A percentile compares a stretch with the other conserved stretches of the same genome.
Conservation (phyloP, 2,888 invertebrate genomes). For the Phengaris alcon region DNA sequence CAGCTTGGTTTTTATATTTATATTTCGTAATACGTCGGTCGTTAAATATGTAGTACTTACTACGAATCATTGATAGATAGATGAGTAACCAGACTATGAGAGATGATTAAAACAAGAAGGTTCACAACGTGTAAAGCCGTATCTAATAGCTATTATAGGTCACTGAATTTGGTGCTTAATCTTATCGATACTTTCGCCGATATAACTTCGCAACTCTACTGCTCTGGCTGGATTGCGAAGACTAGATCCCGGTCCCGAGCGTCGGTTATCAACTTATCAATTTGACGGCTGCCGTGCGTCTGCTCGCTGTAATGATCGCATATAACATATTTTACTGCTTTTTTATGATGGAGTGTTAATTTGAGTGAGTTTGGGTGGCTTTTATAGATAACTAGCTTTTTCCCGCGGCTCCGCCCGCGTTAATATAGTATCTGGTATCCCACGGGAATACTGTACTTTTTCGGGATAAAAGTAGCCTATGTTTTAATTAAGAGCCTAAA, state of each 20-base stretch:
- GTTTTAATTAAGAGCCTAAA: too few species aligned
- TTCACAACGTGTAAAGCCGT: background rate
- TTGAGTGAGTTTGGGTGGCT: conserved; percentile 21
- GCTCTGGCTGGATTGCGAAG: conserved; percentile 36
- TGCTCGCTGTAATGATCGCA: conserved; percentile 36
- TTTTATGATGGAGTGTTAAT: conserved; percentile 26
- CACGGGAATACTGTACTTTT: too few species aligned
- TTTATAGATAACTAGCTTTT: background rate
- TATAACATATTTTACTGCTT: conserved; percentile 31
- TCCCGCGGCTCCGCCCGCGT: too few species aligned
- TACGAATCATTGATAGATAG: too few species aligned
- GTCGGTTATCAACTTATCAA: conserved; percentile 73
- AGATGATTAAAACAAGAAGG: too few species aligned
- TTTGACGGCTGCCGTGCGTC: conserved; percentile 53
- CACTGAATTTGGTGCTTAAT: background rate
- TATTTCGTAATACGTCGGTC: too few species aligned
- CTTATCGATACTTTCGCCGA: conserved; percentile 8
- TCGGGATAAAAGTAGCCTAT: too few species aligned
- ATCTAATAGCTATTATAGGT: background rate
- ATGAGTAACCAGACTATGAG: too few species aligned
- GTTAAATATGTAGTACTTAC: too few species aligned
- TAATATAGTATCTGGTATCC: too few species aligned
- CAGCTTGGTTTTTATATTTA: too few species aligned
- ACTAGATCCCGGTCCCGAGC: conserved; percentile 43
- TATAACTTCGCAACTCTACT: conserved; percentile 6